A percentile compares a stretch with the other conserved stretches of the same genome.
Evolutionary conservation across 2,113 vertebrate genomes (phyloP).

Genomic region (Vidua chalybeata): DNA sequence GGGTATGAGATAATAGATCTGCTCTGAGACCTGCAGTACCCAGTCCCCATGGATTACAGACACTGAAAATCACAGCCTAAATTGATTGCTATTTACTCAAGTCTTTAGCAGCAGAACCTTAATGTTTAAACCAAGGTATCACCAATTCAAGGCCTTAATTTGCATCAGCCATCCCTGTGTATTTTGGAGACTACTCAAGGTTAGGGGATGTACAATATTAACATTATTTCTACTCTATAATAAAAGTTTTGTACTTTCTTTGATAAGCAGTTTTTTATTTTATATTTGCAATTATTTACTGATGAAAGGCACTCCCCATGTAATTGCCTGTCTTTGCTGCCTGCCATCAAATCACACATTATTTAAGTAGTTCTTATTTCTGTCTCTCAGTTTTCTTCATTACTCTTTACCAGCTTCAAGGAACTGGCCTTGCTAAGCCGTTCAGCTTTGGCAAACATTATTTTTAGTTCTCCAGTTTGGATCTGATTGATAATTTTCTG

Average conservation of each 20-base stretch:
- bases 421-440: background rate
- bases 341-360: background rate
- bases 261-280: background rate
- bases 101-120: background rate
- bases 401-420: background rate
- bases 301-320: background rate
- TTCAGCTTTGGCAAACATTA: background rate
- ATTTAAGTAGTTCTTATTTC: background rate
- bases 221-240: background rate
- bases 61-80: background rate
- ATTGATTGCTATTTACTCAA: background rate
- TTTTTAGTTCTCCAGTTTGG: background rate
- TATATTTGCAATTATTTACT: background rate
- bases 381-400: background rate
- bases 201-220: background rate
- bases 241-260: background rate
- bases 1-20: conserved; percentile 4
- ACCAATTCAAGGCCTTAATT: background rate
- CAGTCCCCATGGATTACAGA: background rate
- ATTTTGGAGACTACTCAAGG: background rate
- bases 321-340: background rate
- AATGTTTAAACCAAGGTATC: background rate
- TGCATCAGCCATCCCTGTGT: background rate
- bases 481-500: background rate
- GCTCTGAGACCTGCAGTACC: background rate